Conservation (phyloP, 2,888 invertebrate species). For the Leuctra nigra region DNA sequence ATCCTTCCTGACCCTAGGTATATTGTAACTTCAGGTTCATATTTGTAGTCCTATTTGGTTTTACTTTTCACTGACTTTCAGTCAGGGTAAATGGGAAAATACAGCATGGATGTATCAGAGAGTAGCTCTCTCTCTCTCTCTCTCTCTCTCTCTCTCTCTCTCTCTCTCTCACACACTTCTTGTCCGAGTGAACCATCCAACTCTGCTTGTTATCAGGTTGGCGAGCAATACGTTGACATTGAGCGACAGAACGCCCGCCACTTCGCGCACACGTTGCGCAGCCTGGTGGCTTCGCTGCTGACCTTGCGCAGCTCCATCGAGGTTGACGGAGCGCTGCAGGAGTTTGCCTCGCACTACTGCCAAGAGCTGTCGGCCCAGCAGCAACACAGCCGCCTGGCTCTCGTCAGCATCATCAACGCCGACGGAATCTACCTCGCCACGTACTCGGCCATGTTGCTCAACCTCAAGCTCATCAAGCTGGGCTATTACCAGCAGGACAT, state of each 20-base stretch:
- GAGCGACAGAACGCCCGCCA: constrained; percentile 82
- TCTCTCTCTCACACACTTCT: too few species aligned
- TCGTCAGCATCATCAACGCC: constrained; percentile 77
- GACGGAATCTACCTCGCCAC: constrained; percentile 92
- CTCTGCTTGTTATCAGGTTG: constrained; percentile 31
- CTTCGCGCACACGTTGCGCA: constrained; percentile 69
- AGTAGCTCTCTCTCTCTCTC: too few species aligned
- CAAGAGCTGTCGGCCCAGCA: constrained; percentile 45
- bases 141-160: too few species aligned
- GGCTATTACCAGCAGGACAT: constrained; percentile 58
- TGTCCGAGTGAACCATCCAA: not conserved
- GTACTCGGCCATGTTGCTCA: constrained; percentile 75
- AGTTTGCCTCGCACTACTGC: constrained; percentile 87
- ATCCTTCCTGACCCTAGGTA: too few species aligned
- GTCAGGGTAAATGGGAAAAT: too few species aligned
- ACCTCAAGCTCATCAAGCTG: constrained; percentile 67
- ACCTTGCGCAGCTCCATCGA: constrained; percentile 74
- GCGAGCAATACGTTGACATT: constrained; percentile 70
- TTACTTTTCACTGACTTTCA: too few species aligned
- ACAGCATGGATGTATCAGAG: too few species aligned
- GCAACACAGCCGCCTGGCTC: constrained; percentile 26
- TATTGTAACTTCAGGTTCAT: too few species aligned
- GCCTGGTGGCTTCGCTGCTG: constrained; percentile 69
- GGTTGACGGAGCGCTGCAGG: constrained; percentile 85
- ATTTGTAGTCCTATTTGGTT: too few species aligned